Percentiles rank a stretch among this genome's conserved stretches.
These are phyloP conservation scores for Pocota personata DNA, from an alignment of 2,888 invertebrate genomes.

Conservation along the genomic window DNA sequence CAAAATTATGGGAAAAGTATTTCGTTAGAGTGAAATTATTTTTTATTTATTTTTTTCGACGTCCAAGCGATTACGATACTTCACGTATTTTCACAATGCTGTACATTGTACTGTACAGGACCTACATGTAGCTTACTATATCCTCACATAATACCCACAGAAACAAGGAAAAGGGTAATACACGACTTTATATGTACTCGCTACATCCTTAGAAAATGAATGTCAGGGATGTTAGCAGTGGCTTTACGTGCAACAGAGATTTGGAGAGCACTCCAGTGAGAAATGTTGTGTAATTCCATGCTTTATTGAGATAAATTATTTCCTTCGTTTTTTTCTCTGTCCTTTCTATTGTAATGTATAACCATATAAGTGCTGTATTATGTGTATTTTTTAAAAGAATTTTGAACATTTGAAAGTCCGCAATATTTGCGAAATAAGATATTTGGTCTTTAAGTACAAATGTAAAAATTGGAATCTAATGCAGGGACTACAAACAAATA, in stretches of 20 bases:
- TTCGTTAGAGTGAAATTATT: neutral
- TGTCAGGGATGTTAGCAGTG: constrained; percentile 12
- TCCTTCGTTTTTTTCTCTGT: neutral
- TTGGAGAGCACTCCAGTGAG: constrained; percentile 9
- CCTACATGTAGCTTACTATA: neutral
- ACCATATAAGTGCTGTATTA: neutral
- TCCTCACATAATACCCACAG: neutral
- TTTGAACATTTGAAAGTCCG: neutral
- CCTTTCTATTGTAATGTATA: neutral
- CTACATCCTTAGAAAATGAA: constrained; percentile 21
- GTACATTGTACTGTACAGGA: neutral
- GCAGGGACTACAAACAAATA: no score
- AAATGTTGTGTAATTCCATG: constrained; percentile 17
- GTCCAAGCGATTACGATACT: neutral
- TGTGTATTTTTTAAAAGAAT: neutral
- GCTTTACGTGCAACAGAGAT: constrained; percentile 44
- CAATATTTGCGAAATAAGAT: no score
- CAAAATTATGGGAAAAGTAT: constrained; percentile 3
- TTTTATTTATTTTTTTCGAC: neutral
- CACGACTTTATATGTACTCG: neutral
- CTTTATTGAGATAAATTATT: constrained; percentile 45
- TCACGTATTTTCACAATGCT: constrained; percentile 1
- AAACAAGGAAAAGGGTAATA: neutral
- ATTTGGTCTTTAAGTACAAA: no score
- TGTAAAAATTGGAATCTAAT: no score